Evolutionary conservation across 2,797 vertebrate species (phyloP), one percentile per base, ranked within the genome.

Genomic region (Pantherophis vulpinus): DNA sequence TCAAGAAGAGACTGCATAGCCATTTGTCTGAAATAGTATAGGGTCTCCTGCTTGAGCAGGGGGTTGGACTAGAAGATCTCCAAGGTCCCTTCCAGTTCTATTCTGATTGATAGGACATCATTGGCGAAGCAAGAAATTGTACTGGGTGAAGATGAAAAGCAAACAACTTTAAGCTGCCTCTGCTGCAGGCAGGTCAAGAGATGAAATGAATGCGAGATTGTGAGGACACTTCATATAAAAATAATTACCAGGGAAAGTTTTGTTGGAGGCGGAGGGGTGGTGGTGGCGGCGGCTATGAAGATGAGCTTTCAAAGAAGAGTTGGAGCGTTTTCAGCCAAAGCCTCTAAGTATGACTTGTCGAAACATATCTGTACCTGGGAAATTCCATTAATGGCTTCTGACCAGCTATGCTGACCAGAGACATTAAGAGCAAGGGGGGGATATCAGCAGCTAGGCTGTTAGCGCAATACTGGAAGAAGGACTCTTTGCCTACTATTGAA

Each of bases 191-290:
- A 11, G 74, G 74, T 60, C 87, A 25, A 59, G 16, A 27, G 7
- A 88, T 60, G 32, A 88, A 13, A 87, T 23, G 54, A 20, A 56
- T 37, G 32, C 13, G 58, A 83, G 18, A 83, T 25, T 0, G 3
- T 47, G 74, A 47, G 74, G 37, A 83, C 37, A 10, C 37, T 23
- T 83, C 37, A 47, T 47, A 25, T 83, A 47, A 83, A 47, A 83
- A 83, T 83, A 83, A 83, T 83, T 25, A 42, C 18, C 37, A 47
- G 37, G 20, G 37, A 23, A 83, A 47, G 20, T 83, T 37, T 47
- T 10, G 18, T 12, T 47, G 20, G 37, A 1, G 16, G 32, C 1
- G 2, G 14, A 10, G 10, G 37, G 7, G 2, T 0, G 51, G 27
- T 0, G 14, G n/a, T 2, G 37, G 7, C 5, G 0, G 51, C 13